These are phyloP conservation scores for Pseudoips prasinana DNA, from an alignment of 2,888 invertebrate genomes.

Conservation along the genomic window DNA sequence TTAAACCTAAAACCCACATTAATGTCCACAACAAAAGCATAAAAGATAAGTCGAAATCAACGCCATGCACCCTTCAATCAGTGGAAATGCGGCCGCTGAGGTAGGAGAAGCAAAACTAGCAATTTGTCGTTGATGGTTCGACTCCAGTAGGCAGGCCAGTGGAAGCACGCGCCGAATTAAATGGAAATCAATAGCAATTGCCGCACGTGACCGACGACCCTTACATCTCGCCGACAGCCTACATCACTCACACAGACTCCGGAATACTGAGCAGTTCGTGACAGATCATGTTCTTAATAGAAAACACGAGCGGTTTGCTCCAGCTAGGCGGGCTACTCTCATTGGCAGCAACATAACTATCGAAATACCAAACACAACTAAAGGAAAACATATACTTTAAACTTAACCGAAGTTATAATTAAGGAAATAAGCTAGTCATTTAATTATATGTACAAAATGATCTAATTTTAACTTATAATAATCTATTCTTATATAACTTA, in stretches of 20 bases:
- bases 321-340: conserved; percentile 10
- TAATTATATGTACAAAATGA: too few relatives aligned
- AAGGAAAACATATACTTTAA: too few relatives aligned
- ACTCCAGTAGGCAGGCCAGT: conserved; percentile 44
- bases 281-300: conserved; percentile 37
- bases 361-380: not conserved
- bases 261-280: conserved; percentile 32
- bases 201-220: conserved; percentile 67
- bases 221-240: conserved; percentile 51
- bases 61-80: conserved; percentile 59
- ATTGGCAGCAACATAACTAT: not conserved
- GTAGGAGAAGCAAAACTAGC: conserved; percentile 38
- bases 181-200: conserved; percentile 77
- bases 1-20: conserved; percentile 1
- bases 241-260: conserved; percentile 29
- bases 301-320: conserved; percentile 17
- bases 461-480: too few relatives aligned
- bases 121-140: conserved; percentile 56
- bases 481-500: too few relatives aligned
- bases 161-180: conserved; percentile 77
- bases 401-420: too few relatives aligned
- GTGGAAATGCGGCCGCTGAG: conserved; percentile 54
- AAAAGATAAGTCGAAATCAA: conserved; percentile 30
- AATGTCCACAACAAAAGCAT: conserved; percentile 6
- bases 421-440: too few relatives aligned